phyloP scores from a whole-genome alignment of 2,888 invertebrate species.

The Nymphalis polychloros region DNA sequence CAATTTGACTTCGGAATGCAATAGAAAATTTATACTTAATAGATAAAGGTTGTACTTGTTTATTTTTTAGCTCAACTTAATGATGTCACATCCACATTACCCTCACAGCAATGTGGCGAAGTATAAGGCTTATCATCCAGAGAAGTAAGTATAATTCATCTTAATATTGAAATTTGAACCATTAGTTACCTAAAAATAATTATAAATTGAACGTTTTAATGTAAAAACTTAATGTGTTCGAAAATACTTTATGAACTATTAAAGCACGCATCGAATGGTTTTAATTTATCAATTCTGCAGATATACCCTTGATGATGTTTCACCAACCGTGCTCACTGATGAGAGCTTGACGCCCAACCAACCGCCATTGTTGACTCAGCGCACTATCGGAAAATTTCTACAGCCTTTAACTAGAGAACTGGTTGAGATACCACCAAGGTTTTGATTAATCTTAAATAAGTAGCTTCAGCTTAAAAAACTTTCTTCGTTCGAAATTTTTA shows the following conservation, averaged over 20 bases:
- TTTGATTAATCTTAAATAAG: background rate
- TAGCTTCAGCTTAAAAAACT: too few species aligned
- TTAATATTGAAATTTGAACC: too few species aligned
- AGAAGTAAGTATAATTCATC: slow-evolving; percentile 50
- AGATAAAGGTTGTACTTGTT: too few species aligned
- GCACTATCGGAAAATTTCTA: slow-evolving; percentile 67
- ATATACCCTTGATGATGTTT: slow-evolving; percentile 53
- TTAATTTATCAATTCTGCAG: slow-evolving; percentile 41
- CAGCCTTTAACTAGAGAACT: slow-evolving; percentile 70
- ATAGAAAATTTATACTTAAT: background rate
- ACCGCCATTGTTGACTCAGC: slow-evolving; percentile 74
- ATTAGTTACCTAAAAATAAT: too few species aligned
- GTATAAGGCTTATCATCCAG: slow-evolving; percentile 61
- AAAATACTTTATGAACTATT: too few species aligned
- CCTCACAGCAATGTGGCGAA: slow-evolving; percentile 68
- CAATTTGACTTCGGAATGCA: too few species aligned
- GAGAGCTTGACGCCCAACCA: slow-evolving; percentile 68
- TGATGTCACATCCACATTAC: slow-evolving; percentile 44
- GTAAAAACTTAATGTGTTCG: too few species aligned
- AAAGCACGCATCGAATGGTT: too few species aligned
- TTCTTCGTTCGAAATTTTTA: too few species aligned
- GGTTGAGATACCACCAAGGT: slow-evolving; percentile 63
- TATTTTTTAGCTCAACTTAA: background rate
- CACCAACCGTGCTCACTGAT: slow-evolving; percentile 56
- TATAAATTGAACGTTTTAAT: too few species aligned